Conservation (phyloP, 2,797 vertebrate genomes). For the Avahi laniger region DNA sequence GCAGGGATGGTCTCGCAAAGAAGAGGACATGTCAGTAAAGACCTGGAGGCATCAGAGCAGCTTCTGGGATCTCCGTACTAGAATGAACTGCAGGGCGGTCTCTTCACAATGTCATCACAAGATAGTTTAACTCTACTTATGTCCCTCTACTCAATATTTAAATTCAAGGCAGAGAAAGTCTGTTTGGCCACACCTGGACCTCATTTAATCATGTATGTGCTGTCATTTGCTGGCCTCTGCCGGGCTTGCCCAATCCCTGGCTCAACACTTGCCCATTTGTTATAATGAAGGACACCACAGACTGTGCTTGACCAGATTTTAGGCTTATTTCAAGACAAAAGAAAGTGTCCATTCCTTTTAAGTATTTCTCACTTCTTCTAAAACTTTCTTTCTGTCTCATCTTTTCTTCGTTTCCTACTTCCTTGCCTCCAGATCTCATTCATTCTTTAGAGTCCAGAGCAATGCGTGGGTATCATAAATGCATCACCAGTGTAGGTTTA, state of each 20-base stretch:
- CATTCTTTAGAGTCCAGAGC: neutral
- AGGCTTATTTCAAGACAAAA: neutral
- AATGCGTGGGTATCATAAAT: neutral
- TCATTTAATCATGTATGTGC: neutral
- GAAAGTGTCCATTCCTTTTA: neutral
- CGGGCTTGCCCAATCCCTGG: neutral
- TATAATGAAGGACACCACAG: neutral
- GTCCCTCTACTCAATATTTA: neutral
- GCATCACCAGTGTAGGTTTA: neutral
- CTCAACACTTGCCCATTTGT: neutral
- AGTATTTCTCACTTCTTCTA: neutral
- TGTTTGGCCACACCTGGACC: neutral
- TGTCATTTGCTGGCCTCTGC: neutral
- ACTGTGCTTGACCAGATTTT: neutral
- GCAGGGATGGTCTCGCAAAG: neutral
- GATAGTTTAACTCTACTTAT: neutral
- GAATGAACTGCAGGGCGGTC: neutral
- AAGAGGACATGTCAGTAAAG: neutral
- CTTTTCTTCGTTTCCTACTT: neutral
- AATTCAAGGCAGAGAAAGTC: neutral
- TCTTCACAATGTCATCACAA: neutral
- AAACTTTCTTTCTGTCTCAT: neutral
- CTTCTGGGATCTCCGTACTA: neutral
- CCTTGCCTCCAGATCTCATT: neutral
- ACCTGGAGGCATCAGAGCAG: neutral